These are phyloP conservation scores for Rugalucina vietnamica DNA, from an alignment of 2,888 invertebrate species.

Conservation along the genomic window DNA sequence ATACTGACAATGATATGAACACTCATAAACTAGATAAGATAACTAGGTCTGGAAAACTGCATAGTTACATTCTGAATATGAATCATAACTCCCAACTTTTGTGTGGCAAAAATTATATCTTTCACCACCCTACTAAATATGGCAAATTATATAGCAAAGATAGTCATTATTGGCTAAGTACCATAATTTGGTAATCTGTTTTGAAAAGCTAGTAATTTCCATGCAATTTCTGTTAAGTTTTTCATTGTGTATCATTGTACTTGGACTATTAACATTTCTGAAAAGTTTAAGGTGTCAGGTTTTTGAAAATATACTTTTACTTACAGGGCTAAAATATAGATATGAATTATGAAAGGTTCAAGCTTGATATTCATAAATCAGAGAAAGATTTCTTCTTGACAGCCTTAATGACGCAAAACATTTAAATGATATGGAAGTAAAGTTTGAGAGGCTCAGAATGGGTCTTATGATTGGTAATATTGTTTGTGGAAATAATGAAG, in stretches of 20 bases:
- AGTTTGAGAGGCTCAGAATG: neutral
- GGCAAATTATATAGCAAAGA: neutral
- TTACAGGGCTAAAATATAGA: neutral
- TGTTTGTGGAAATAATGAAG: too few species aligned
- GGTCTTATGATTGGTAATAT: neutral
- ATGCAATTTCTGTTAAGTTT: slow-evolving; percentile 8
- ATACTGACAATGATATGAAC: too few species aligned
- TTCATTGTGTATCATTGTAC: neutral
- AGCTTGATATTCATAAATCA: neutral
- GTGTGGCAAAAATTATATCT: neutral
- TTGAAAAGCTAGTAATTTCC: neutral
- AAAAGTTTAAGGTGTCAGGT: neutral
- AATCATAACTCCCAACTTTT: too few species aligned
- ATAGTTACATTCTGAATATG: too few species aligned
- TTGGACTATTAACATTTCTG: neutral
- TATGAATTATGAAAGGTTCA: neutral
- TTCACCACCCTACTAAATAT: neutral
- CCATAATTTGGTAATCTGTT: slow-evolving; percentile 11
- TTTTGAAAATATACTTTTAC: slow-evolving; percentile 7
- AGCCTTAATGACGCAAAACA: neutral
- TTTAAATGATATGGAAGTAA: neutral
- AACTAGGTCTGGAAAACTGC: too few species aligned
- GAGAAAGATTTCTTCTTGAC: neutral
- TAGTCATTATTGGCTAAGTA: slow-evolving; percentile 2
- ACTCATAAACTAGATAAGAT: too few species aligned